Evolutionary conservation across 2,888 invertebrate species (phyloP).

Genomic region (Cheilosia vulpina): DNA sequence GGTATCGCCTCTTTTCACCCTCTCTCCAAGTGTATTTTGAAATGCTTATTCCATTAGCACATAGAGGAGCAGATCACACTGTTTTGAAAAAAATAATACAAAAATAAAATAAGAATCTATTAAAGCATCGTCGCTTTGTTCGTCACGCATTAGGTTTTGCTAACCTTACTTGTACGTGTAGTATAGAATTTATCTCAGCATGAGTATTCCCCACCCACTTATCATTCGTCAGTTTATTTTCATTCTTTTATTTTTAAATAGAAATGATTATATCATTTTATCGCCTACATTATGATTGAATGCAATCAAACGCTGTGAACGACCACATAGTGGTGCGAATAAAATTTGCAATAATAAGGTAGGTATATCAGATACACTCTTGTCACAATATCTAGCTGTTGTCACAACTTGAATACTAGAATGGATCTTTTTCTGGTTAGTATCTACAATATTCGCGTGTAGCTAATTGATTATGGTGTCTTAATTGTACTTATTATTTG

Average conservation of each 20-base stretch:
- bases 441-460: not conserved
- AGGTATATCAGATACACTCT: not conserved
- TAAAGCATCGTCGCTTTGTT: not conserved
- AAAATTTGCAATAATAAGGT: constrained; percentile 2
- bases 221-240: constrained; percentile 11
- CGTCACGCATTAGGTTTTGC: not conserved
- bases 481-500: too few species aligned
- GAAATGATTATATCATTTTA: constrained; percentile 28
- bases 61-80: not conserved
- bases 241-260: constrained; percentile 13
- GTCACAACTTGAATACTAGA: not conserved
- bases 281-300: constrained; percentile 14
- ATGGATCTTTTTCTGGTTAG: not conserved
- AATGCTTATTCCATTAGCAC: too few species aligned
- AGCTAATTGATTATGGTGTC: not conserved
- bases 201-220: not conserved
- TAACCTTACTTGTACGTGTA: not conserved
- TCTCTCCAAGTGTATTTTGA: too few species aligned
- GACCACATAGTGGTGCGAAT: constrained; percentile 19
- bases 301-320: constrained; percentile 18
- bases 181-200: not conserved
- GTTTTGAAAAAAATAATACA: not conserved
- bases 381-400: not conserved
- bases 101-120: not conserved
- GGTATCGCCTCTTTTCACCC: too few species aligned